Conservation (phyloP, 2,888 invertebrate species). For the Drosophila neonasuta region DNA sequence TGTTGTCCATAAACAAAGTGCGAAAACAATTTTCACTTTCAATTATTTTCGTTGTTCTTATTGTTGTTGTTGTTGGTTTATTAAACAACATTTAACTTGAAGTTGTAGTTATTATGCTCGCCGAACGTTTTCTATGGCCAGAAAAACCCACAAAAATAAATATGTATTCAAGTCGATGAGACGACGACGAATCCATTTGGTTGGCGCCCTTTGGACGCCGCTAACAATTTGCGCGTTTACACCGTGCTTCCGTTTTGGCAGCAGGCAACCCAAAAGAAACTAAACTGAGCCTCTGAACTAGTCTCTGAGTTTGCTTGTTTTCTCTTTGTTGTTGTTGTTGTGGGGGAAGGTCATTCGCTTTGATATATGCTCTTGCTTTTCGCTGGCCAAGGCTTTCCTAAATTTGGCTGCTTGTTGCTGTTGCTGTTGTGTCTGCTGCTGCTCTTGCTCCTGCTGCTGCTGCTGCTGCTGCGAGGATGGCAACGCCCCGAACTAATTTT, state of each 20-base stretch:
- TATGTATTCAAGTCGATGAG: slow-evolving; percentile 11
- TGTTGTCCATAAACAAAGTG: slow-evolving; percentile 9
- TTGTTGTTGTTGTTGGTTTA: not conserved
- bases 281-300: not conserved
- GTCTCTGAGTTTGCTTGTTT: not conserved
- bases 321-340: not conserved
- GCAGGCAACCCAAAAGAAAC: slow-evolving; percentile 5
- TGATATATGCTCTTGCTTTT: slow-evolving; percentile 19
- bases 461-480: not conserved
- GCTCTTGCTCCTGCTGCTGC: not conserved
- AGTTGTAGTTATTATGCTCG: not conserved
- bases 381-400: slow-evolving; percentile 27
- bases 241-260: slow-evolving; percentile 66
- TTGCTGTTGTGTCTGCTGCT: not conserved
- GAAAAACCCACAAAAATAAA: not conserved
- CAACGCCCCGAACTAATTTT: slow-evolving; percentile 44
- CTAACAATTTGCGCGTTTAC: slow-evolving; percentile 58
- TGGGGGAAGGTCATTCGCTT: slow-evolving; percentile 29
- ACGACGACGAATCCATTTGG: slow-evolving; percentile 24
- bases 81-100: slow-evolving; percentile 12
- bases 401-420: slow-evolving; percentile 8
- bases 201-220: slow-evolving; percentile 60
- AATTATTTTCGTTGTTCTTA: not conserved
- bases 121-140: not conserved
- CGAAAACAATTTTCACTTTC: not conserved